These are phyloP conservation scores for Bombyx huttoni DNA, from an alignment of 2,888 invertebrate species.

Conservation along the genomic window DNA sequence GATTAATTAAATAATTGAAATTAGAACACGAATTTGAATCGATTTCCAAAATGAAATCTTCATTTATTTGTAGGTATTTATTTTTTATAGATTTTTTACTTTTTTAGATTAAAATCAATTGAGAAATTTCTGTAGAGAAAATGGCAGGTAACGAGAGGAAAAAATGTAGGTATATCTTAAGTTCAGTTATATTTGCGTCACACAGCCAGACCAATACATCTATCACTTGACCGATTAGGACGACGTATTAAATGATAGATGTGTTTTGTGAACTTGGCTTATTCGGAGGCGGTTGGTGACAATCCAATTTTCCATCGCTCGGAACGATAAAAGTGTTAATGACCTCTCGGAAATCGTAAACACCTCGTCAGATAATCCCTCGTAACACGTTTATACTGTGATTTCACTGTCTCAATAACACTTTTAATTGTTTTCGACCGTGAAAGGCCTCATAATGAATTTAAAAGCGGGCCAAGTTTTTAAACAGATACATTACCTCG, in stretches of 20 bases:
- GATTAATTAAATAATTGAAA: not conserved
- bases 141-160: too few relatives aligned
- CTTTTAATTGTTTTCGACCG: slow-evolving; percentile 9
- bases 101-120: too few relatives aligned
- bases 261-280: slow-evolving; percentile 8
- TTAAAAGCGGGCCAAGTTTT: not conserved
- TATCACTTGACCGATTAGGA: slow-evolving; percentile 16
- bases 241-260: slow-evolving; percentile 13
- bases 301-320: slow-evolving; percentile 24
- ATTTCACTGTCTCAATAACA: slow-evolving; percentile 12
- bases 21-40: not conserved
- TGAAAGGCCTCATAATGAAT: slow-evolving; percentile 2
- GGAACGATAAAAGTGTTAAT: slow-evolving; percentile 49
- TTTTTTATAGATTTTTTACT: too few relatives aligned
- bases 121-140: too few relatives aligned
- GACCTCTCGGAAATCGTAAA: slow-evolving; percentile 36
- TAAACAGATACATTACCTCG: not conserved
- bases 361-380: slow-evolving; percentile 25
- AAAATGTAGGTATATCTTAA: too few relatives aligned
- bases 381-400: slow-evolving; percentile 20
- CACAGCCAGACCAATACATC: too few relatives aligned
- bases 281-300: slow-evolving; percentile 13
- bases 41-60: not conserved
- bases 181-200: too few relatives aligned
- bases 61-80: too few relatives aligned